Conservation (phyloP, 2,888 invertebrate genomes). For the Tachystola acroxantha region DNA sequence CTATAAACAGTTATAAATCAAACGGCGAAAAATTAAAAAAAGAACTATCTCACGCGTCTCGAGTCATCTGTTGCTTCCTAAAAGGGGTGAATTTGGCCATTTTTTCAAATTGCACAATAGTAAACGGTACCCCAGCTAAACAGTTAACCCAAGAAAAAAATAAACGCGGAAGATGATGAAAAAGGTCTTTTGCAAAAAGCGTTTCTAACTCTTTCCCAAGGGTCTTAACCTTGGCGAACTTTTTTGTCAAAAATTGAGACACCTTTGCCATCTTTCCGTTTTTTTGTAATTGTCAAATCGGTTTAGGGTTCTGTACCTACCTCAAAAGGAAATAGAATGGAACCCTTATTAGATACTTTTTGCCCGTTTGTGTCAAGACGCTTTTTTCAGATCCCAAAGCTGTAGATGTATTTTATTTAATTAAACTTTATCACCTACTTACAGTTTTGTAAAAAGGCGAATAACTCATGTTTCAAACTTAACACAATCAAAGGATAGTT, state of each 20-base stretch:
- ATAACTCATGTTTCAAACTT: too few relatives aligned
- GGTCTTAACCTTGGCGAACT: constrained; percentile 72
- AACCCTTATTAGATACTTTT: too few relatives aligned
- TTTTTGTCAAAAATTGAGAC: constrained; percentile 70
- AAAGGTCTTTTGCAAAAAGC: constrained; percentile 49
- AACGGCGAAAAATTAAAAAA: constrained; percentile 42
- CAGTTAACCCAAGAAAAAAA: constrained; percentile 65
- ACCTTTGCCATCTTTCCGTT: constrained; percentile 74
- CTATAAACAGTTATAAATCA: constrained; percentile 76
- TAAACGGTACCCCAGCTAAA: constrained; percentile 59
- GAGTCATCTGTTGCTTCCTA: constrained; percentile 62
- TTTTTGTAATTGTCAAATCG: constrained; percentile 54
- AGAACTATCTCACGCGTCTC: constrained; percentile 70
- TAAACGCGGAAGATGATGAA: constrained; percentile 58
- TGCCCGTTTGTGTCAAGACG: too few relatives aligned
- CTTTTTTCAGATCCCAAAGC: too few relatives aligned
- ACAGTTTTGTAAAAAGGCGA: too few relatives aligned
- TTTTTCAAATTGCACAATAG: constrained; percentile 42
- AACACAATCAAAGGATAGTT: too few relatives aligned
- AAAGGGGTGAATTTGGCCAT: constrained; percentile 67
- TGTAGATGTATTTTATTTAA: too few relatives aligned
- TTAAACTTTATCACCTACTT: too few relatives aligned
- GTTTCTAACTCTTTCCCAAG: constrained; percentile 77
- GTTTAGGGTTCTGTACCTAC: too few relatives aligned
- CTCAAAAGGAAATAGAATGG: too few relatives aligned